These are phyloP conservation scores for Plemyria rubiginata DNA, from an alignment of 2,888 invertebrate genomes.

Conservation along the genomic window DNA sequence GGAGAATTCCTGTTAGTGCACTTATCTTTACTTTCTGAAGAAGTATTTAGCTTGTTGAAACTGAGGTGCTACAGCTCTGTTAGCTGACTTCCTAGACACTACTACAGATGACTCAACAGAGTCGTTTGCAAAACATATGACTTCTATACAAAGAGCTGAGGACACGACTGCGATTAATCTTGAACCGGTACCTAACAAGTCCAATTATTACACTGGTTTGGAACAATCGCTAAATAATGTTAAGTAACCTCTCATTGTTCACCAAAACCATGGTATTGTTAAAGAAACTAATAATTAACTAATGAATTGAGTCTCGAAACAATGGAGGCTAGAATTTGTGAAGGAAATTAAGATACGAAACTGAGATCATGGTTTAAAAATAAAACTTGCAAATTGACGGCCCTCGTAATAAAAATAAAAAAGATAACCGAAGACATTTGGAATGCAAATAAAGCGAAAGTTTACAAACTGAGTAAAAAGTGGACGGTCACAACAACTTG, in stretches of 20 bases:
- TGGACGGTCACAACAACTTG: conserved; percentile 32
- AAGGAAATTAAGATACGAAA: conserved; percentile 34
- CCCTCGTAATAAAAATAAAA: conserved; percentile 33
- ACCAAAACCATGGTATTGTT: conserved; percentile 55
- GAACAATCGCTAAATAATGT: conserved; percentile 44
- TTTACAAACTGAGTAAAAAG: conserved; percentile 34
- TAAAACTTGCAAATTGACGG: conserved; percentile 38
- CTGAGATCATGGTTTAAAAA: conserved; percentile 43
- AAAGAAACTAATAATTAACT: conserved; percentile 59
- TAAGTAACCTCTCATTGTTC: conserved; percentile 52
- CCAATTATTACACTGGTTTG: conserved; percentile 33
- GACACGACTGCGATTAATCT: conserved; percentile 27
- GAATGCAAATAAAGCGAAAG: conserved; percentile 47
- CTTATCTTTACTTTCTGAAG: conserved; percentile 27
- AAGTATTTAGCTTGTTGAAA: conserved; percentile 26
- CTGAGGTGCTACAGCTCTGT: conserved; percentile 16
- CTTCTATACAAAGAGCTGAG: conserved; percentile 21
- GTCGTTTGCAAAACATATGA: conserved; percentile 21
- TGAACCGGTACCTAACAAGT: conserved; percentile 27
- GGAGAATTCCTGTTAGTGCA: conserved; percentile 33
- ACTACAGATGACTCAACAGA: conserved; percentile 24
- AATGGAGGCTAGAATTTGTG: conserved; percentile 44
- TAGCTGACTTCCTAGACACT: conserved; percentile 5
- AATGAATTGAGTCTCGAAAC: conserved; percentile 50
- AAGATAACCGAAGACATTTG: conserved; percentile 37